A percentile compares a stretch with the other conserved stretches of the same genome.
These are phyloP conservation scores for Macrocentrus cingulum DNA, from an alignment of 1,140 invertebrate species.

Conservation along the genomic window DNA sequence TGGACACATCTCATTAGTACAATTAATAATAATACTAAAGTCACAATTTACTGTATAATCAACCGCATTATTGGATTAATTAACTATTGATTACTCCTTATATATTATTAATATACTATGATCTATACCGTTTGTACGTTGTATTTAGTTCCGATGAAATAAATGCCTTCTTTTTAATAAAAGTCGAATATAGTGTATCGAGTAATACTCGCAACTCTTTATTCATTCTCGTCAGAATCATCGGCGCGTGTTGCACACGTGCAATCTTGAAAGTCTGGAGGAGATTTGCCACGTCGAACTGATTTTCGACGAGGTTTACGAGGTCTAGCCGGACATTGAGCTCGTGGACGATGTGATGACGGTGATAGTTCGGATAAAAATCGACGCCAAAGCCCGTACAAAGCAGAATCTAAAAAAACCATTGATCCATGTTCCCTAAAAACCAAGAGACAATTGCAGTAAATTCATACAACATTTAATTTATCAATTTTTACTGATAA, in stretches of 20 bases:
- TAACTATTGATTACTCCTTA: constrained; percentile 52
- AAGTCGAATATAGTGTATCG: constrained; percentile 31
- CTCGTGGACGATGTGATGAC: background rate
- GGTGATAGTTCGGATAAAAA: constrained; percentile 13
- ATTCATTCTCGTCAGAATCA: background rate
- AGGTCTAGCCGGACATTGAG: background rate
- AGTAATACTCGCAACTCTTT: background rate
- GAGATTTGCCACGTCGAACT: too few relatives aligned
- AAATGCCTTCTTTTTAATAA: constrained; percentile 61
- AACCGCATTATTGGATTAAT: constrained; percentile 55
- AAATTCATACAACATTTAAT: background rate
- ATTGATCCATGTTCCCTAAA: constrained; percentile 33
- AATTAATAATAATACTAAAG: constrained; percentile 44
- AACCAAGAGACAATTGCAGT: constrained; percentile 6
- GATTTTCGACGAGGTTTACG: background rate
- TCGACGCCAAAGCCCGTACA: background rate
- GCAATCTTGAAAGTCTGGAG: too few relatives aligned
- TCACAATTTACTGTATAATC: constrained; percentile 34
- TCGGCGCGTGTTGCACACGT: background rate
- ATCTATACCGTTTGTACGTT: constrained; percentile 59
- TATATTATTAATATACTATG: constrained; percentile 57
- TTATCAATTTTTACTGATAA: background rate
- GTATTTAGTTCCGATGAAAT: constrained; percentile 57
- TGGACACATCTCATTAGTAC: constrained; percentile 58
- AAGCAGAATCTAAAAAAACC: constrained; percentile 19